A percentile compares a stretch with the other conserved stretches of the same genome.
These are phyloP conservation scores for Tragelaphus scriptus DNA, from an alignment of 2,113 vertebrate species.

Conservation along the genomic window DNA sequence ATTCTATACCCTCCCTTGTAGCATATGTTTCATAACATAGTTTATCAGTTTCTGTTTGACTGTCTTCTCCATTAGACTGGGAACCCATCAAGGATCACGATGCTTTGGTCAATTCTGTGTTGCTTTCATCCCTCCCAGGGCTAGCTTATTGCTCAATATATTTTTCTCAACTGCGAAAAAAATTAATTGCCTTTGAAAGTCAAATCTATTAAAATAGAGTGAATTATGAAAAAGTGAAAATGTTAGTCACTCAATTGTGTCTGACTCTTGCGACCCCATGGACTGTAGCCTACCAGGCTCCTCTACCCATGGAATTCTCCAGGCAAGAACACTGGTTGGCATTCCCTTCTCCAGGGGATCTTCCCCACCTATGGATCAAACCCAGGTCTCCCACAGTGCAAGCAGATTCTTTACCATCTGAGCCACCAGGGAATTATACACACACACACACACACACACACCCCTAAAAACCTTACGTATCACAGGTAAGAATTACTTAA, in stretches of 20 bases:
- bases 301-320: neutral
- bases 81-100: neutral
- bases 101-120: neutral
- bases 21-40: neutral
- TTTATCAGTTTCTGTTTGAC: neutral
- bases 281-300: neutral
- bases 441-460: too few relatives aligned
- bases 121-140: too few relatives aligned
- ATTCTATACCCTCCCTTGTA: neutral
- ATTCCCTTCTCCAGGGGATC: neutral
- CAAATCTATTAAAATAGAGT: neutral
- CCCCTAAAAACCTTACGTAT: neutral
- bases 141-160: neutral
- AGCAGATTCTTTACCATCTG: neutral
- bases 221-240: neutral
- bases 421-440: neutral
- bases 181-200: neutral
- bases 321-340: neutral
- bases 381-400: neutral
- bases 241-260: neutral
- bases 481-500: neutral
- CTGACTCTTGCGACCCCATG: neutral
- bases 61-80: neutral
- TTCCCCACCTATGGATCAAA: neutral
- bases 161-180: neutral